Percentiles rank a stretch among this genome's conserved stretches.
These are phyloP conservation scores for Acanthochromis polyacanthus DNA, from an alignment of 2,113 vertebrate species.

Conservation along the genomic window DNA sequence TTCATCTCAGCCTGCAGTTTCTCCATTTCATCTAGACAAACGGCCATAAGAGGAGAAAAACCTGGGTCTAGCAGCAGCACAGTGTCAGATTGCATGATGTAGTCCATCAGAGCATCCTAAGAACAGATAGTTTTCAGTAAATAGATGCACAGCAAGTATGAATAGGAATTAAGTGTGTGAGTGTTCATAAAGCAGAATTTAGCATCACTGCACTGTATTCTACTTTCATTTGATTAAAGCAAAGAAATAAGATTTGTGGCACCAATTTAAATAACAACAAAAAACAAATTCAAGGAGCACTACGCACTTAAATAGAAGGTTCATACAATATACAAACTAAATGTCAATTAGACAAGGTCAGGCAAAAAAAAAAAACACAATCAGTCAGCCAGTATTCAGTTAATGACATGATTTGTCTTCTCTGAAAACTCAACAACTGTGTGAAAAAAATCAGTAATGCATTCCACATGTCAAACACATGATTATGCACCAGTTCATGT, in stretches of 20 bases:
- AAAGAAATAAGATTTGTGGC: not conserved
- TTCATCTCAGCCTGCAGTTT: conserved; percentile 60
- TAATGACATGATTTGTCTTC: too few relatives aligned
- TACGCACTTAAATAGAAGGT: too few relatives aligned
- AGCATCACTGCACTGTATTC: not conserved
- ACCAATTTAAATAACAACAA: not conserved
- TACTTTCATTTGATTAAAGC: not conserved
- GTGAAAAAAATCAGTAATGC: not conserved
- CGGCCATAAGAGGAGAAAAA: conserved; percentile 69
- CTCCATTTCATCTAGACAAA: conserved; percentile 69
- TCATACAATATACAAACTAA: too few relatives aligned
- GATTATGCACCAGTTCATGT: not conserved
- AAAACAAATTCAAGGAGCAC: not conserved
- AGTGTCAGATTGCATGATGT: conserved; percentile 64
- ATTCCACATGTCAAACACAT: not conserved
- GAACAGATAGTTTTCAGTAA: conserved; percentile 18
- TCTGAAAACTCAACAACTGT: not conserved
- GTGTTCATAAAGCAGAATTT: not conserved
- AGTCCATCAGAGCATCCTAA: conserved; percentile 79
- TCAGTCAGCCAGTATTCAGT: too few relatives aligned
- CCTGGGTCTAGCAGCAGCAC: conserved; percentile 60
- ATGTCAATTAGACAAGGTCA: too few relatives aligned
- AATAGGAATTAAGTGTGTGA: not conserved
- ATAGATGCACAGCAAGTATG: not conserved
- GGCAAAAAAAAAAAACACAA: too few relatives aligned